Evolutionary conservation across 2,113 vertebrate species (phyloP).

Genomic region (Oryzias woworae): DNA sequence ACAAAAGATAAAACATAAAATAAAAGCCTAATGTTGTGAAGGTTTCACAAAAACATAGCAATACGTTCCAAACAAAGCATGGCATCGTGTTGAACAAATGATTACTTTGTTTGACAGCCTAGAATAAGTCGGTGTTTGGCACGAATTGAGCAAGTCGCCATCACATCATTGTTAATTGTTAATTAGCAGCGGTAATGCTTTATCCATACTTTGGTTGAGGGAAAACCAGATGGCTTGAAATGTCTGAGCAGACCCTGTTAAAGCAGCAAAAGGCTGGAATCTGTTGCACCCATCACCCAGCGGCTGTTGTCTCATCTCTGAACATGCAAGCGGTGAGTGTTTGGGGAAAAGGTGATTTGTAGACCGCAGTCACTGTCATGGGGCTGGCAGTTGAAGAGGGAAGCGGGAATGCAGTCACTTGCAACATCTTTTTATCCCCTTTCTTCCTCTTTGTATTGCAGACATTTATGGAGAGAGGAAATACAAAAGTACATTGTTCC

Average conservation of each 20-base stretch:
- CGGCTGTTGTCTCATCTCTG: slow-evolving; percentile 76
- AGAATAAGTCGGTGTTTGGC: slow-evolving; percentile 47
- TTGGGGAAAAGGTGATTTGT: slow-evolving; percentile 74
- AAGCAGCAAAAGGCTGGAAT: slow-evolving; percentile 59
- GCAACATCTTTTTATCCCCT: slow-evolving; percentile 7
- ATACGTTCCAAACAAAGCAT: slow-evolving; percentile 12
- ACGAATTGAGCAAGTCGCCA: slow-evolving; percentile 45
- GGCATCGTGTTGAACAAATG: slow-evolving; percentile 36
- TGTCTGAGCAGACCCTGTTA: slow-evolving; percentile 28
- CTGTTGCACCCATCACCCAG: slow-evolving; percentile 70
- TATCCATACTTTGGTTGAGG: slow-evolving; percentile 55
- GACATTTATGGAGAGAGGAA: slow-evolving; percentile 26
- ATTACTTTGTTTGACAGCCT: slow-evolving; percentile 44
- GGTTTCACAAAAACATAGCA: background rate
- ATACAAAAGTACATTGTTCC: slow-evolving; percentile 78
- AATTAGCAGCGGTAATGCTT: slow-evolving; percentile 67
- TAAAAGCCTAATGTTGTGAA: background rate
- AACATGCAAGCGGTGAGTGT: slow-evolving; percentile 68
- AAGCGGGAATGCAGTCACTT: slow-evolving; percentile 18
- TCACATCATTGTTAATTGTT: slow-evolving; percentile 63
- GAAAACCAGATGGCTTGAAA: slow-evolving; percentile 67
- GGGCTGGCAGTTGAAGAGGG: slow-evolving; percentile 43
- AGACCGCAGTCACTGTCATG: slow-evolving; percentile 61
- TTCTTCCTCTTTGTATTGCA: background rate
- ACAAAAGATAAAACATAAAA: background rate